Evolutionary conservation across 2,113 vertebrate species (phyloP).

Genomic region (Sylvia atricapilla): DNA sequence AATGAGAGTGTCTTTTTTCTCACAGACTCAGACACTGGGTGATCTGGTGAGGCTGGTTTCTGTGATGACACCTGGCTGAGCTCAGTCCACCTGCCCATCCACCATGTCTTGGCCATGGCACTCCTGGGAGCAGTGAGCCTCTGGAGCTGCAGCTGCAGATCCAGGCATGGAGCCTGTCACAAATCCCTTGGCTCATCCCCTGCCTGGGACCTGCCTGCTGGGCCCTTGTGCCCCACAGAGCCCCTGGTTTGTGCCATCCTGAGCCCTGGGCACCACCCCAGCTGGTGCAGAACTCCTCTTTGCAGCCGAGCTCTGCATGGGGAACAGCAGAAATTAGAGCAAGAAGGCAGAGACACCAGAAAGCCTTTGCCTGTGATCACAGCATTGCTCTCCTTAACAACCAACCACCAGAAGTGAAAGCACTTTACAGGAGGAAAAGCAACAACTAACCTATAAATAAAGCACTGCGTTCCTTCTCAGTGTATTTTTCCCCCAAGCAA

Average conservation of each 20-base stretch:
- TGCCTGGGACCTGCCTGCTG: not conserved
- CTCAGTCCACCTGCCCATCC: not conserved
- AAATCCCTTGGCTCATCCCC: not conserved
- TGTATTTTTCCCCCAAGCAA: not conserved
- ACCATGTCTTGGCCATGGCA: accelerated
- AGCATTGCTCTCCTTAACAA: not conserved
- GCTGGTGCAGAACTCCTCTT: not conserved
- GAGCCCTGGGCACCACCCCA: not conserved
- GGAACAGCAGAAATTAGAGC: not conserved
- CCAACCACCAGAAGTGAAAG: not conserved
- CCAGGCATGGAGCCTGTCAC: accelerated
- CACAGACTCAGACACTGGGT: accelerated
- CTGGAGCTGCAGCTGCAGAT: not conserved
- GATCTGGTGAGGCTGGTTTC: not conserved
- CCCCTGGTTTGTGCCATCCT: not conserved
- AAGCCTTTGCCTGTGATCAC: not conserved
- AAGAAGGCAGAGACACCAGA: not conserved
- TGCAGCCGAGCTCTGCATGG: not conserved
- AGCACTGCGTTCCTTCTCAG: not conserved
- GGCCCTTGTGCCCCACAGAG: not conserved
- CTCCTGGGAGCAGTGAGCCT: accelerated
- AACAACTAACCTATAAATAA: not conserved
- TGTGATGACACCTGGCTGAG: not conserved
- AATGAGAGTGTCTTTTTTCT: not conserved
- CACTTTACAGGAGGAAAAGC: not conserved